Conservation (phyloP, 2,797 vertebrate genomes). For the Cuniculus paca region DNA sequence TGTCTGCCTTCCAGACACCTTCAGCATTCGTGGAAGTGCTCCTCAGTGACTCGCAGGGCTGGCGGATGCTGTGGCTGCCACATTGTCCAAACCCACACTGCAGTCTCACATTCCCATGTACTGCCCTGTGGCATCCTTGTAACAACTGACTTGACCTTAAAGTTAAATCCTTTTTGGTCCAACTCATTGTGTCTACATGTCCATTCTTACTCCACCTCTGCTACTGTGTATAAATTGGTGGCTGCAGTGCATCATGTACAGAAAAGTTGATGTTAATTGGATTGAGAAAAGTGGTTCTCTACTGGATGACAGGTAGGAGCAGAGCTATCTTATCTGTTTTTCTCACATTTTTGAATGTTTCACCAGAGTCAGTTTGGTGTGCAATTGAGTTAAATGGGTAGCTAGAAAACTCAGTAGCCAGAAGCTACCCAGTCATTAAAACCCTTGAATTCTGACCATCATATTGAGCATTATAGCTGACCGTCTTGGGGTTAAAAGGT, state of each 20-base stretch:
- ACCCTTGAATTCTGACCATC: constrained; percentile 61
- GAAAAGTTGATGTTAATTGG: neutral
- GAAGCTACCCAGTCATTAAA: constrained; percentile 51
- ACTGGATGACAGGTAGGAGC: neutral
- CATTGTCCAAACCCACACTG: neutral
- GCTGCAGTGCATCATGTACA: neutral
- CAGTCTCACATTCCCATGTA: neutral
- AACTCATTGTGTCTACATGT: neutral
- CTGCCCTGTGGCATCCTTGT: neutral
- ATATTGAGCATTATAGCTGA: constrained; percentile 44
- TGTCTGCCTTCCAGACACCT: neutral
- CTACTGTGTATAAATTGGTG: neutral
- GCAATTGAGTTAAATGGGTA: constrained; percentile 65
- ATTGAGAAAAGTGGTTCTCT: neutral
- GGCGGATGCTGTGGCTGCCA: neutral
- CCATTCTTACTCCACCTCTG: neutral
- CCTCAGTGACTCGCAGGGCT: neutral
- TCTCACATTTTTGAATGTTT: constrained; percentile 2
- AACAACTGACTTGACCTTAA: neutral
- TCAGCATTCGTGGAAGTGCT: neutral
- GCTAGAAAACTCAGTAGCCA: constrained; percentile 54
- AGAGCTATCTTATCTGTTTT: constrained; percentile 18
- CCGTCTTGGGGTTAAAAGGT: constrained; percentile 49
- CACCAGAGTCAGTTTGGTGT: constrained; percentile 49
- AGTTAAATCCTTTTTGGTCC: neutral